Conservation (phyloP, 2,113 vertebrate genomes). For the Triplophysa rosa region DNA sequence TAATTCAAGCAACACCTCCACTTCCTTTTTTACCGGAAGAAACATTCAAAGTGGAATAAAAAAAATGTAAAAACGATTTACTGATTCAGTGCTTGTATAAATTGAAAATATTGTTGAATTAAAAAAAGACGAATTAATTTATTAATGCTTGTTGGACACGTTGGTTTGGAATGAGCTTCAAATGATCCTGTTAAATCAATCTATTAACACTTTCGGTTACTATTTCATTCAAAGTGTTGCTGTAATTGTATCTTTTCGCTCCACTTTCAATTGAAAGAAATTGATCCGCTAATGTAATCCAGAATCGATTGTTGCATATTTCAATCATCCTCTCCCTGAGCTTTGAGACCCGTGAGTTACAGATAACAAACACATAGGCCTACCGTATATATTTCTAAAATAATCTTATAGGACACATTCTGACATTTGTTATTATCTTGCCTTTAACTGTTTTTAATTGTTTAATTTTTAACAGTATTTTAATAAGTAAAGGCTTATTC, state of each 20-base stretch:
- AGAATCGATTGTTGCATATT: slow-evolving; percentile 38
- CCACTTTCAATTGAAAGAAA: slow-evolving; percentile 32
- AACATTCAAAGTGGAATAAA: background rate
- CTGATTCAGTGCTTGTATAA: background rate
- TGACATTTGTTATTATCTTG: background rate
- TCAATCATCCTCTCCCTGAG: slow-evolving; percentile 19
- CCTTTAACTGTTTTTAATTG: background rate
- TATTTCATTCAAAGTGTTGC: slow-evolving; percentile 14
- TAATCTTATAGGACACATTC: background rate
- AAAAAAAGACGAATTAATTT: background rate
- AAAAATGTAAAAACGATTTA: background rate
- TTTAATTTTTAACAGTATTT: no score
- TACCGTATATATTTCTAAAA: background rate
- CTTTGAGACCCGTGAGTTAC: background rate
- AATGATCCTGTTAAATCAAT: slow-evolving; percentile 28
- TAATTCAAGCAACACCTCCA: background rate
- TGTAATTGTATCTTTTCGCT: slow-evolving; percentile 40
- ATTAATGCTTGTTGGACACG: background rate
- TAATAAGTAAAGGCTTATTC: background rate
- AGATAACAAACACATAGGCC: background rate
- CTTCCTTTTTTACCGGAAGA: background rate
- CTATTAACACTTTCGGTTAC: slow-evolving; percentile 26
- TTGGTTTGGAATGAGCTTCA: background rate
- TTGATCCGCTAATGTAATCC: slow-evolving; percentile 43
- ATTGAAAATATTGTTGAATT: background rate